Evolutionary conservation across 2,113 vertebrate species (phyloP).

Genomic region (Elachura formosa): DNA sequence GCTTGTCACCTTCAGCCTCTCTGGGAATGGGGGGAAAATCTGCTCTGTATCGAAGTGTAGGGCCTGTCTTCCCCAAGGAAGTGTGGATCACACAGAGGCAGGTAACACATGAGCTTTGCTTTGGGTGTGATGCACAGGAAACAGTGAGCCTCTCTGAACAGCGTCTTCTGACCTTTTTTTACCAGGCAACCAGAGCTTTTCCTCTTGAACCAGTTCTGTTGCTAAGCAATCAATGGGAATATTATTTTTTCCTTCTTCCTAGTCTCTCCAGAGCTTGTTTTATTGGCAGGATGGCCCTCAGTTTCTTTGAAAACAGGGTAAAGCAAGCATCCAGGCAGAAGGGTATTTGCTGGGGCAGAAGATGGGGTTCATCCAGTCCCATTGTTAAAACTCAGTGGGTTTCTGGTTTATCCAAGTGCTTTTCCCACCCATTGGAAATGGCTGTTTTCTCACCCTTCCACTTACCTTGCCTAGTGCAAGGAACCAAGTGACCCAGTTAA

Average conservation of each 20-base stretch:
- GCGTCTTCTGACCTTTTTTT: background rate
- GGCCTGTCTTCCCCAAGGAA: background rate
- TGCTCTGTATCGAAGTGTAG: background rate
- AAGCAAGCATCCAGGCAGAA: background rate
- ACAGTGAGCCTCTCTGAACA: background rate
- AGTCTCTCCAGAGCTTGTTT: background rate
- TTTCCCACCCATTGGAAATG: background rate
- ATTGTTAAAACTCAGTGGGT: background rate
- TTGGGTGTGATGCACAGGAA: background rate
- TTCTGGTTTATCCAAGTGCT: background rate
- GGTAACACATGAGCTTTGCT: background rate
- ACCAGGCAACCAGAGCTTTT: background rate
- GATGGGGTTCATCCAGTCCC: background rate
- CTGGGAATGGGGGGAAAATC: background rate
- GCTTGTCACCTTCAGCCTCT: background rate
- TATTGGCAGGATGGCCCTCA: background rate
- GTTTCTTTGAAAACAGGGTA: background rate
- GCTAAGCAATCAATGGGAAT: background rate
- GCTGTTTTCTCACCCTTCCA: background rate
- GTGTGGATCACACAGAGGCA: background rate
- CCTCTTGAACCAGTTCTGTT: slow-evolving; percentile 19
- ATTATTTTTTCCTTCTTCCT: background rate
- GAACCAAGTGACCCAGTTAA: background rate
- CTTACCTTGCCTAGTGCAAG: background rate
- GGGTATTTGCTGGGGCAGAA: background rate